Evolutionary conservation across 2,888 invertebrate species (phyloP).

Genomic region (Achlya flavicornis): DNA sequence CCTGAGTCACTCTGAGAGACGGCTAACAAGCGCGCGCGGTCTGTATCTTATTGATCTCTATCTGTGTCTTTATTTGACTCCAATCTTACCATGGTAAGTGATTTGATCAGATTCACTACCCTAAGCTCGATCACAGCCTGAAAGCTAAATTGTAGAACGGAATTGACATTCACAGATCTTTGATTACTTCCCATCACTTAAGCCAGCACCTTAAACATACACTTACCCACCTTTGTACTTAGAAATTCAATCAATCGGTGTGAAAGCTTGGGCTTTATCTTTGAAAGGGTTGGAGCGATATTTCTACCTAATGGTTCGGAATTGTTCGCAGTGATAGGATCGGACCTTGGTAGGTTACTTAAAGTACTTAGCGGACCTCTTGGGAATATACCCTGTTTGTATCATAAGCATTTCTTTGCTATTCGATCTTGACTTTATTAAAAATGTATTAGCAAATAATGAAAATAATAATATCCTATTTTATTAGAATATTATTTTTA

Average conservation of each 20-base stretch:
- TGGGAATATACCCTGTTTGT: neutral
- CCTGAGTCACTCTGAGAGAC: too few relatives aligned
- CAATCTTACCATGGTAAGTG: too few relatives aligned
- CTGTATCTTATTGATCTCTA: too few relatives aligned
- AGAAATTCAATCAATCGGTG: conserved; percentile 54
- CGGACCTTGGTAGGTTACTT: conserved; percentile 12
- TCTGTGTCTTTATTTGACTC: too few relatives aligned
- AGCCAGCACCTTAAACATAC: conserved; percentile 22
- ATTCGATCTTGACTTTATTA: neutral
- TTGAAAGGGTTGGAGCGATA: conserved; percentile 45
- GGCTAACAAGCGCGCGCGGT: too few relatives aligned
- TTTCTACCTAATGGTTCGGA: conserved; percentile 47
- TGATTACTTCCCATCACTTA: conserved; percentile 13
- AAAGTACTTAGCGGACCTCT: conserved; percentile 9
- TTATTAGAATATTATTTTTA: neutral
- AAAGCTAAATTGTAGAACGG: too few relatives aligned
- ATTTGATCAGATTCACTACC: too few relatives aligned
- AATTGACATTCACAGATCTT: neutral
- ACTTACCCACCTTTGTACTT: conserved; percentile 26
- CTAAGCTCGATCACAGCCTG: too few relatives aligned
- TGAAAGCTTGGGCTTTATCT: conserved; percentile 39
- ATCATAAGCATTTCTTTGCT: conserved; percentile 10
- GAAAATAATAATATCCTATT: too few relatives aligned
- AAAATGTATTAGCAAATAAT: too few relatives aligned
- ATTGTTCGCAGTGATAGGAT: conserved; percentile 35